A percentile compares a stretch with the other conserved stretches of the same genome.
Evolutionary conservation across 2,113 vertebrate genomes (phyloP).

Genomic region (Todiramphus saurophagus): DNA sequence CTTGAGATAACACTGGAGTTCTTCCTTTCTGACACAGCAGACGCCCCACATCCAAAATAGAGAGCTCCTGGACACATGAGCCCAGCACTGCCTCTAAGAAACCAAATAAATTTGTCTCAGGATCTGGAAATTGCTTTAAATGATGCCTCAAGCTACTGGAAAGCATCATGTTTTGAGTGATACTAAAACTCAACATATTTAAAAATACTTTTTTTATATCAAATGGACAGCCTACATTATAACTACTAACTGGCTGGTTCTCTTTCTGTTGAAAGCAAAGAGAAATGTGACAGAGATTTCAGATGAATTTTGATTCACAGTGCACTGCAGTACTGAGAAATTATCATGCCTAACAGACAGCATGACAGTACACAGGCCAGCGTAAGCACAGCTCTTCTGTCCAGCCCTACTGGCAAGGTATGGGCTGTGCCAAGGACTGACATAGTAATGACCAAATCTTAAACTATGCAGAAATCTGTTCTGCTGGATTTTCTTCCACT

Average conservation of each 20-base stretch:
- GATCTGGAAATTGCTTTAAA: not conserved
- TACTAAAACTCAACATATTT: not conserved
- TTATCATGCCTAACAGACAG: not conserved
- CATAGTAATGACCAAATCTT: not conserved
- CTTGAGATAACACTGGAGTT: not conserved
- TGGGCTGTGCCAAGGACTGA: not conserved
- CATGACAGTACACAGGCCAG: not conserved
- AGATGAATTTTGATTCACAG: not conserved
- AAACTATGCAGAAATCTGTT: not conserved
- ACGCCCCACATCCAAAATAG: not conserved
- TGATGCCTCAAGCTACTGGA: not conserved
- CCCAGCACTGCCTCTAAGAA: not conserved
- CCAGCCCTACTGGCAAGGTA: not conserved
- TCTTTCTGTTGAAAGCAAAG: not conserved
- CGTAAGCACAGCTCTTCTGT: not conserved
- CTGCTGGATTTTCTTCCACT: not conserved
- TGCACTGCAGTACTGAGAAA: not conserved
- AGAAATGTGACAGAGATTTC: not conserved
- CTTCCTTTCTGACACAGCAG: not conserved
- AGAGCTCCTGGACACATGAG: not conserved
- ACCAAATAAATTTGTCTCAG: not conserved
- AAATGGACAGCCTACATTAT: not conserved
- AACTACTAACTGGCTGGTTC: not conserved
- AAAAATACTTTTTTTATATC: not conserved
- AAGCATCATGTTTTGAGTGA: not conserved